Percentiles rank a stretch among this genome's conserved stretches.
Evolutionary conservation across 2,888 invertebrate species (phyloP).

Genomic region (Micropterix aruncella): DNA sequence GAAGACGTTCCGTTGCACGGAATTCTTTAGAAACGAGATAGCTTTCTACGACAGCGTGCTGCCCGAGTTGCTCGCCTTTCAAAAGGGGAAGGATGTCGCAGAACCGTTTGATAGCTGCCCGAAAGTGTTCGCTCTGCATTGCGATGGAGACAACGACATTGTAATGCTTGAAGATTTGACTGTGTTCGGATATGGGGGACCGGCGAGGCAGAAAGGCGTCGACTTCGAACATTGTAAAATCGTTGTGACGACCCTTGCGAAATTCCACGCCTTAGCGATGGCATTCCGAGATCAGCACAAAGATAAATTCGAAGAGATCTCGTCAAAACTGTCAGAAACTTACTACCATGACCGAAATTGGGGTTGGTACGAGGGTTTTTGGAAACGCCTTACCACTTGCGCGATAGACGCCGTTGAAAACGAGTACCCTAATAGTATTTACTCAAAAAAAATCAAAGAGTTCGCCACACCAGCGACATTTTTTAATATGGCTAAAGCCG

Average conservation of each 20-base stretch:
- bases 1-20: conserved; percentile 46
- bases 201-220: conserved; percentile 33
- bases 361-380: conserved; percentile 42
- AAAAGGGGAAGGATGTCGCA: conserved; percentile 21
- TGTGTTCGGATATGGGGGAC: conserved; percentile 26
- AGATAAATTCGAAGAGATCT: conserved; percentile 28
- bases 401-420: conserved; percentile 48
- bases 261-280: conserved; percentile 44
- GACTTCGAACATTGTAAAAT: conserved; percentile 33
- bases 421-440: conserved; percentile 44
- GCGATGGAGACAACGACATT: conserved; percentile 40
- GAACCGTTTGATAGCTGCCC: conserved; percentile 38
- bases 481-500: conserved; percentile 30
- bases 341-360: conserved; percentile 40
- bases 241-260: conserved; percentile 36
- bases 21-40: conserved; percentile 59
- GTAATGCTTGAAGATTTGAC: conserved; percentile 41
- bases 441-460: conserved; percentile 38
- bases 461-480: conserved; percentile 38
- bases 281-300: conserved; percentile 42
- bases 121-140: conserved; percentile 27
- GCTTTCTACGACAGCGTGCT: conserved; percentile 44
- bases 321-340: conserved; percentile 31
- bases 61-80: conserved; percentile 30
- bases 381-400: conserved; percentile 32